Percentiles rank a stretch among this genome's conserved stretches.
phyloP scores from a whole-genome alignment of 2,113 vertebrate genomes.

The Marmota monax region DNA sequence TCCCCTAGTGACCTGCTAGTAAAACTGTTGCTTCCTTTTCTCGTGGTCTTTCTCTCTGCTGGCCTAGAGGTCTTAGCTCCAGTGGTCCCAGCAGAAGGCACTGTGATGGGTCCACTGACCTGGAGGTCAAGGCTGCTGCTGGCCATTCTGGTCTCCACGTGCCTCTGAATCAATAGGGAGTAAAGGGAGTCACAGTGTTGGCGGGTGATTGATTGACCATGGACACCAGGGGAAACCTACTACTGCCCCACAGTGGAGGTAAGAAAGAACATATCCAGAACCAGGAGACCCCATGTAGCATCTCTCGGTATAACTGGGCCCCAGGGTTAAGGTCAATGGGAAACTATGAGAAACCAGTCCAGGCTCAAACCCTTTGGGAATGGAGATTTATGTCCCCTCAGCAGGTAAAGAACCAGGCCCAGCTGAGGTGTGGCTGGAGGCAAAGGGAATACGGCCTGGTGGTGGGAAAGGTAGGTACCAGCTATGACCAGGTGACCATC shows the following conservation, averaged over 20 bases:
- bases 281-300: neutral
- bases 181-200: neutral
- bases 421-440: neutral
- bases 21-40: neutral
- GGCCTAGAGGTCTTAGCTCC: too few relatives aligned
- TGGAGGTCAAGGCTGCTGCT: neutral
- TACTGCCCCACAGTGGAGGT: neutral
- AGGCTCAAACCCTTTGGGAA: neutral
- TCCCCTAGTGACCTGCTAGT: too few relatives aligned
- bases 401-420: neutral
- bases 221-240: neutral
- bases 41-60: neutral
- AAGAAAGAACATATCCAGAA: neutral
- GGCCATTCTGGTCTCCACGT: neutral
- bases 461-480: too few relatives aligned
- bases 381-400: neutral
- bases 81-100: too few relatives aligned
- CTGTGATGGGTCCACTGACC: neutral
- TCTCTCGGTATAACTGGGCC: too few relatives aligned
- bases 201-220: neutral
- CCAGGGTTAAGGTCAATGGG: neutral
- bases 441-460: neutral
- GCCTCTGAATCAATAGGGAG: neutral
- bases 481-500: neutral
- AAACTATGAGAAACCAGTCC: neutral